These are phyloP conservation scores for Camelus bactrianus DNA, from an alignment of 2,113 vertebrate species.

Conservation along the genomic window DNA sequence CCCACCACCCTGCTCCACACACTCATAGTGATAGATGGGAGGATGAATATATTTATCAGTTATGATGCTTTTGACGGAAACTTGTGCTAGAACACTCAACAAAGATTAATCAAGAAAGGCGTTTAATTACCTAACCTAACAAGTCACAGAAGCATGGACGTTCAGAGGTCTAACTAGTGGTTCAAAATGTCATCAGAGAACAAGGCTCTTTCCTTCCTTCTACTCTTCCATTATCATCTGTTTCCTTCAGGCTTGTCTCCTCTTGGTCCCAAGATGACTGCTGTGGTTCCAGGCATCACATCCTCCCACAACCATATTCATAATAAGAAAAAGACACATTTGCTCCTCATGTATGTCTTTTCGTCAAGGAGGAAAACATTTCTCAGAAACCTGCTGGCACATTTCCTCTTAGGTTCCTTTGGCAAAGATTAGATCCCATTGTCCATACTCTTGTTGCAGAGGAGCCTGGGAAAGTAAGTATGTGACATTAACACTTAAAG, in stretches of 20 bases:
- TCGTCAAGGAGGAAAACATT: background rate
- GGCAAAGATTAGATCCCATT: background rate
- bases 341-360: background rate
- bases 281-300: background rate
- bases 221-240: no score
- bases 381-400: background rate
- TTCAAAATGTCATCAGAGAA: background rate
- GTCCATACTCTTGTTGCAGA: background rate
- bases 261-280: background rate
- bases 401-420: background rate
- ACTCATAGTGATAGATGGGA: background rate
- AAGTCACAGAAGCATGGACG: background rate
- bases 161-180: background rate
- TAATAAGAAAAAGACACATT: background rate
- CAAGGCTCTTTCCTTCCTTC: background rate
- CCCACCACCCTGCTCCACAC: background rate
- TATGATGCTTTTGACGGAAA: background rate
- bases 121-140: background rate
- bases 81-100: background rate
- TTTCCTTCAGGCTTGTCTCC: background rate
- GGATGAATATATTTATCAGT: no score
- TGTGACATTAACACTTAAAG: background rate
- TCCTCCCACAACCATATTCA: background rate
- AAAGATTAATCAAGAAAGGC: background rate
- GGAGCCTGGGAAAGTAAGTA: background rate